Conservation (phyloP, 2,888 invertebrate genomes). For the Caenorhabditis sp. region DNA sequence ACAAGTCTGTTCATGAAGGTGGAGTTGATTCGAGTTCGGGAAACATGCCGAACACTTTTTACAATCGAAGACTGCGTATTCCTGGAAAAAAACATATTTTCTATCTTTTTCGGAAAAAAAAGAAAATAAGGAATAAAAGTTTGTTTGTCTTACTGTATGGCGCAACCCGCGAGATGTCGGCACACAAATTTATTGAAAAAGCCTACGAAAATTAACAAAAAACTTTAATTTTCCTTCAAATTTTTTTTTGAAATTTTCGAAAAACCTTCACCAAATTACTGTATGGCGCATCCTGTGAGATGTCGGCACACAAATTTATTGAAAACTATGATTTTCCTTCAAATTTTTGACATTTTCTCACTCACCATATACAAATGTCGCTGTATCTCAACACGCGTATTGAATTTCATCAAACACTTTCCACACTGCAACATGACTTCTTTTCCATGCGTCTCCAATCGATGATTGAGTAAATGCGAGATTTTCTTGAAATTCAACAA, state of each 20-base stretch:
- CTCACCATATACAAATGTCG: background rate
- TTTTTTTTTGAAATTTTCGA: no score
- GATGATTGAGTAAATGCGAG: constrained; percentile 1
- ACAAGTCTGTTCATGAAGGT: background rate
- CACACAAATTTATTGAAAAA: no score
- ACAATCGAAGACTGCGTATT: background rate
- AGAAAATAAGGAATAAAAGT: no score
- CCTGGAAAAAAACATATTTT: background rate
- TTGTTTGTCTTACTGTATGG: no score
- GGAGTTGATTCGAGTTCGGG: background rate
- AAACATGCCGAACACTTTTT: background rate
- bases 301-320: no score
- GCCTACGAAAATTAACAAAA: no score
- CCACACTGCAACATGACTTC: background rate
- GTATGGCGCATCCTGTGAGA: no score
- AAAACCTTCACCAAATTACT: no score
- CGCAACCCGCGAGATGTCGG: no score
- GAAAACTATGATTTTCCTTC: no score
- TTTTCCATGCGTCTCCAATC: background rate
- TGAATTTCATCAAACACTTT: background rate
- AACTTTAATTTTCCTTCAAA: no score
- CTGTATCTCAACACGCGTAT: background rate
- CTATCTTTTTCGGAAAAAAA: background rate
- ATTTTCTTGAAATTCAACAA: background rate
- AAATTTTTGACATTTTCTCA: no score